Evolutionary conservation across 2,888 invertebrate species (phyloP).

Genomic region (Sesia bembeciformis): DNA sequence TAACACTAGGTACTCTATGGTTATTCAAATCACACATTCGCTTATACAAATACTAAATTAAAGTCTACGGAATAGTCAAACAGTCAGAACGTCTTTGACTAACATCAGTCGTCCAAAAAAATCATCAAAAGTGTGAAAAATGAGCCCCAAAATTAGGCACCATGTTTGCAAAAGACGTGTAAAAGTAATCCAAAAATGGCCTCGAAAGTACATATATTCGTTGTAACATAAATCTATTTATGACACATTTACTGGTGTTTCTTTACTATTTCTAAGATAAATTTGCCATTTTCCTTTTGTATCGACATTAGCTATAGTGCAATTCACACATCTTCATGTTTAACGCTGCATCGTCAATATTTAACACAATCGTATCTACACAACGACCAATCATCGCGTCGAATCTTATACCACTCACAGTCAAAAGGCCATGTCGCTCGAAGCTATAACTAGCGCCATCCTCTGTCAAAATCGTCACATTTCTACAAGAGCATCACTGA

Average conservation of each 20-base stretch:
- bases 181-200: constrained; percentile 25
- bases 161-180: constrained; percentile 19
- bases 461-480: too few species aligned
- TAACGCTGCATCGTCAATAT: too few species aligned
- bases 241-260: constrained; percentile 1
- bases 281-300: neutral
- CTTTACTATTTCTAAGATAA: neutral
- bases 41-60: constrained; percentile 20
- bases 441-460: too few species aligned
- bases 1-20: constrained; percentile 25
- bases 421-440: too few species aligned
- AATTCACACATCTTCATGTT: too few species aligned
- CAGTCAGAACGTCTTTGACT: neutral
- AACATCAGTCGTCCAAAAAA: too few species aligned
- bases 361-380: too few species aligned
- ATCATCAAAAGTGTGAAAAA: constrained; percentile 9
- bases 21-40: constrained; percentile 47
- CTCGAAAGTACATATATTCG: constrained; percentile 25
- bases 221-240: constrained; percentile 18
- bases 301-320: neutral
- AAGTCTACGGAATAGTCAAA: constrained; percentile 11
- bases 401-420: too few species aligned
- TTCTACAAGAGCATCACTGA: too few species aligned
- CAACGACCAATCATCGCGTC: too few species aligned
- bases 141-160: constrained; percentile 37